Evolutionary conservation across 2,113 vertebrate species (phyloP).

Genomic region (Seriola aureovittata): DNA sequence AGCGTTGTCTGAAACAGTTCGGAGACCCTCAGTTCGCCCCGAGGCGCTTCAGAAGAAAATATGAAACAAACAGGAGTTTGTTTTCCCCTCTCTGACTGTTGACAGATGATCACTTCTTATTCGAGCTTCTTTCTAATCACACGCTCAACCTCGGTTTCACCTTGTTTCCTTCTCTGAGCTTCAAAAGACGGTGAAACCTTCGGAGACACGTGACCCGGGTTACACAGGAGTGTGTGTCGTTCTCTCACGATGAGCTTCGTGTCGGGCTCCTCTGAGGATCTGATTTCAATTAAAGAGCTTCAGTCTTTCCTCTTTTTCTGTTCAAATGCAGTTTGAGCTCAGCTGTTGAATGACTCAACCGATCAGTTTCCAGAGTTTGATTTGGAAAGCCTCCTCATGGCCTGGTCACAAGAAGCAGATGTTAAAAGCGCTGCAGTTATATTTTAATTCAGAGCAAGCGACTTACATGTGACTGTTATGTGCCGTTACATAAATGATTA

Average conservation of each 20-base stretch:
- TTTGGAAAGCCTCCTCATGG: not conserved
- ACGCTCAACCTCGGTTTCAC: slow-evolving; percentile 7
- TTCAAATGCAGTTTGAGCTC: not conserved
- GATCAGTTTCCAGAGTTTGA: not conserved
- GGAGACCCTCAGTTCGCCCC: not conserved
- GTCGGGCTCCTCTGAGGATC: not conserved
- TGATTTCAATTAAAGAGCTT: not conserved
- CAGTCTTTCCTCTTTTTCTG: too few relatives aligned
- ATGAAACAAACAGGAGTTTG: slow-evolving; percentile 10
- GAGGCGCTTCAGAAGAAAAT: not conserved
- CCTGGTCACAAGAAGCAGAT: not conserved
- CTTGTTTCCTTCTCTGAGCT: slow-evolving; percentile 1
- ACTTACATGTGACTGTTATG: not conserved
- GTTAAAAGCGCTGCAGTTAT: not conserved
- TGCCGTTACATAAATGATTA: not conserved
- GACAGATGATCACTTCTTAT: not conserved
- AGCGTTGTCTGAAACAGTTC: not conserved
- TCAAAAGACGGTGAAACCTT: not conserved
- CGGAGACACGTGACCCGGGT: slow-evolving; percentile 12
- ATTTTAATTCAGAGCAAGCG: not conserved
- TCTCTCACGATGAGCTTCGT: not conserved
- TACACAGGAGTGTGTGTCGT: not conserved
- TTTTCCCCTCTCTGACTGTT: not conserved
- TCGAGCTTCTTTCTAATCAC: not conserved
- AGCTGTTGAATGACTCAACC: not conserved